Evolutionary conservation across 2,797 vertebrate species (phyloP).

Genomic region (Hylomyscus alleni): DNA sequence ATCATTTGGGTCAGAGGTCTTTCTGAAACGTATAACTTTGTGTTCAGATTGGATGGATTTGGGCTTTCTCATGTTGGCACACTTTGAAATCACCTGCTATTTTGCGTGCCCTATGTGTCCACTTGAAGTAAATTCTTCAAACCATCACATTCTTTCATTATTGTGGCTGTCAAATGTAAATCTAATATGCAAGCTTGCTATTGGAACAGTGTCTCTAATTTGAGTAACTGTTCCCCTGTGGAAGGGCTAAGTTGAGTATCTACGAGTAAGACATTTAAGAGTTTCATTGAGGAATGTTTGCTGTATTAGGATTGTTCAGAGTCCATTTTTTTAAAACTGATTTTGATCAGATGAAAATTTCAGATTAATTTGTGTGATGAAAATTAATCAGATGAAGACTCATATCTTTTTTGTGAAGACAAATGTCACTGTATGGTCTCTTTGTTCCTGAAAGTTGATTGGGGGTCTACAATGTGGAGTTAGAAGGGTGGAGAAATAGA

Average conservation of each 20-base stretch:
- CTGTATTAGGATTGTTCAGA: background rate
- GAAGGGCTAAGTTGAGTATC: background rate
- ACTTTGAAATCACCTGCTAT: background rate
- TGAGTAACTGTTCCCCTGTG: conserved; percentile 22
- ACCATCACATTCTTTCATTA: conserved; percentile 7
- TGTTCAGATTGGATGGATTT: background rate
- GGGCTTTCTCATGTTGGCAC: background rate
- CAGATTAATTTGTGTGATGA: background rate
- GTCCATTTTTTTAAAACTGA: background rate
- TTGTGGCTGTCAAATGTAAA: conserved; percentile 1
- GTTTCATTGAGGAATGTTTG: background rate
- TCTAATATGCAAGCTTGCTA: background rate
- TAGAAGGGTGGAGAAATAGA: background rate
- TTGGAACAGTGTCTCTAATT: background rate
- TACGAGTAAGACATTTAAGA: background rate
- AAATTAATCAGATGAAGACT: background rate
- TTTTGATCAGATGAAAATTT: background rate
- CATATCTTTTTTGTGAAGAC: background rate
- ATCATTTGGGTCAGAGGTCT: background rate
- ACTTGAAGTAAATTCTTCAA: conserved; percentile 11
- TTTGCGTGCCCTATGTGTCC: background rate
- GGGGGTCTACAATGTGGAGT: background rate
- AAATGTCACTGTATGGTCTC: background rate
- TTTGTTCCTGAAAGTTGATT: too few species aligned
- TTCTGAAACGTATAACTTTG: background rate